phyloP scores from a whole-genome alignment of 1,140 invertebrate genomes.

The Drosophila santomea region DNA sequence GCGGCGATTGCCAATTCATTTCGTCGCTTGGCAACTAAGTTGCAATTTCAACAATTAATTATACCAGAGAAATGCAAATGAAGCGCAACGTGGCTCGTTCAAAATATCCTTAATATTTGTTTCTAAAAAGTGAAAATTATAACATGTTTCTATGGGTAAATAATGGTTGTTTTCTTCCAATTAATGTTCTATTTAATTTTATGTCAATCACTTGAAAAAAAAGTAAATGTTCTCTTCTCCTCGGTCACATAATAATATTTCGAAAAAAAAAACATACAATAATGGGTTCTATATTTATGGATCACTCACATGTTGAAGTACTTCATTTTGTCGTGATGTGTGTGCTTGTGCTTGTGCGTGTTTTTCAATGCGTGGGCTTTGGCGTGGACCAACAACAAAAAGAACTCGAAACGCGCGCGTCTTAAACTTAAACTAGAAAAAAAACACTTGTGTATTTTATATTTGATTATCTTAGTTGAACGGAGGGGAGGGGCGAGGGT shows the following conservation, averaged over 20 bases:
- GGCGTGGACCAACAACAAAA: constrained; percentile 27
- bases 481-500: constrained; percentile 3
- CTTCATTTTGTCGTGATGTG: constrained; percentile 75
- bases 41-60: neutral
- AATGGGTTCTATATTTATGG: constrained; percentile 15
- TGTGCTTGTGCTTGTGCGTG: constrained; percentile 27
- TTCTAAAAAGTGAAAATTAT: too few species aligned
- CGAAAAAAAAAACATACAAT: constrained; percentile 4
- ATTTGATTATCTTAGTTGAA: neutral
- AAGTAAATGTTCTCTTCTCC: constrained; percentile 1
- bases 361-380: constrained; percentile 1
- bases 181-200: too few species aligned
- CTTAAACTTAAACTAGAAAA: constrained; percentile 53
- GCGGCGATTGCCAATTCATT: constrained; percentile 4
- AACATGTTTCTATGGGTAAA: too few species aligned
- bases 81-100: too few species aligned
- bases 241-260: neutral
- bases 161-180: too few species aligned
- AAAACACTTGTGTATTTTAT: constrained; percentile 29
- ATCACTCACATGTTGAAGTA: constrained; percentile 84
- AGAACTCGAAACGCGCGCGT: constrained; percentile 25
- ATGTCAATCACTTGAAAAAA: constrained; percentile 18
- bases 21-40: constrained; percentile 2
- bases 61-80: neutral
- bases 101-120: too few species aligned